Evolutionary conservation across 2,113 vertebrate genomes (phyloP), one percentile per base, ranked within the genome.

Genomic region (Atractosteus spatula): DNA sequence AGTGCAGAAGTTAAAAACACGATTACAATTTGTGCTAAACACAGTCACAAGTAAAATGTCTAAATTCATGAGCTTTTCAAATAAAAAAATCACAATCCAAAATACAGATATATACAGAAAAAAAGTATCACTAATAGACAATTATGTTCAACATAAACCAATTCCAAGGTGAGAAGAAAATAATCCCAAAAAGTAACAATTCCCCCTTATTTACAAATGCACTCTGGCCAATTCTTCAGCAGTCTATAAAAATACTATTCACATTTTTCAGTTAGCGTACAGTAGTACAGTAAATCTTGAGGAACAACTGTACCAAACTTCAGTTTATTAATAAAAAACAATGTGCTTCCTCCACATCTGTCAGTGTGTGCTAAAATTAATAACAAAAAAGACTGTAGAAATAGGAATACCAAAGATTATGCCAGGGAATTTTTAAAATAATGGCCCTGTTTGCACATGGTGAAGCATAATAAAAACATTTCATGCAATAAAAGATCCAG

Each of bases 241-340:
- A 90, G 93, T 95, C 94, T 97, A 98, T 94, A 97, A 96, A 99
- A 99, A 99, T 99, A 99, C 92, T 97, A 95, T 99, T 98, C 96
- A 98, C 96, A 98, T 97, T 96, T 97, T 93, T 93, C 91, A 92
- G 89, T 89, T 92, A 92, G 94, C 91, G 88, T 92, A 94, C 92
- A 94, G 90, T 93, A 93, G 91, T 29, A 29, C 29, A 29, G 29
- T 87, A 84, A 92, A 88, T 81, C 72, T 71, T 76, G 55, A 75
- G 75, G 78, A 84, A 72, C 76, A 73, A 76, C 74, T 79, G 67
- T 79, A 68, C 81, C 79, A 80, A 74, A 83, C 71, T 85, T 84
- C 84, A 83, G 83, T 86, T 86, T 77, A 72, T 69, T 67, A 72
- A 83, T 85, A 85, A 80, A 75, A 45, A 4, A 80, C 5, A 7